Evolutionary conservation across 2,113 vertebrate genomes (phyloP).

Genomic region (Aegithalos caudatus): DNA sequence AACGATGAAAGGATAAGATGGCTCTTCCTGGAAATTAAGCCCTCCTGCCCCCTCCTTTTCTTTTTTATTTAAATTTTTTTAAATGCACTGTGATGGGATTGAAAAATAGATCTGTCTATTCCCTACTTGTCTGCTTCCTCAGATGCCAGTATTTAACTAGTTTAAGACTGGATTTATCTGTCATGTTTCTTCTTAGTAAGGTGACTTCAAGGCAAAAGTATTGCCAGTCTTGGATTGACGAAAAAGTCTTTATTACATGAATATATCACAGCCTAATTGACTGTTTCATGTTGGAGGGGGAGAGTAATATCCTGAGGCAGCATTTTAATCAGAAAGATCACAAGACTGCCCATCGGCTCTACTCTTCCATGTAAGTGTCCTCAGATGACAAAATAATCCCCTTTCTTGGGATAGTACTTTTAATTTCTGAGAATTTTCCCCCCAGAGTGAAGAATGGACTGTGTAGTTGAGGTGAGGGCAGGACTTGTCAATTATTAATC

Average conservation of each 20-base stretch:
- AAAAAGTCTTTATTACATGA: constrained; percentile 29
- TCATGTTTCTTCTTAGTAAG: constrained; percentile 3
- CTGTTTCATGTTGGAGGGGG: neutral
- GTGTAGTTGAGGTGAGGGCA: neutral
- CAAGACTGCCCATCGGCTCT: neutral
- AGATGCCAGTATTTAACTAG: neutral
- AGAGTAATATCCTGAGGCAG: constrained; percentile 14
- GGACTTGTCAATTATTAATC: neutral
- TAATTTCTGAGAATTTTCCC: neutral
- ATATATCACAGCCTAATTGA: constrained; percentile 42
- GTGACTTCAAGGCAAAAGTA: constrained; percentile 13
- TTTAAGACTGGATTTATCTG: constrained; percentile 10
- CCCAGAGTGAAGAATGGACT: neutral
- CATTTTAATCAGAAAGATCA: constrained; percentile 40
- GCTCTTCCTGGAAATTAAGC: neutral
- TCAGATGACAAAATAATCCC: constrained; percentile 29
- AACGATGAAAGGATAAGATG: neutral
- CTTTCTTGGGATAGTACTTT: constrained; percentile 2
- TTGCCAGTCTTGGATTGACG: neutral
- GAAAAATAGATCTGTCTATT: neutral
- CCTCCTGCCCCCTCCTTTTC: neutral
- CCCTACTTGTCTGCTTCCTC: neutral
- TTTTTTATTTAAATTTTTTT: neutral
- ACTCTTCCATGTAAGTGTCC: neutral
- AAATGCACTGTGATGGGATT: neutral